Evolutionary conservation across 2,888 invertebrate genomes (phyloP), one percentile per base, ranked within the genome.

Genomic region (Dichetophora obliterata): DNA sequence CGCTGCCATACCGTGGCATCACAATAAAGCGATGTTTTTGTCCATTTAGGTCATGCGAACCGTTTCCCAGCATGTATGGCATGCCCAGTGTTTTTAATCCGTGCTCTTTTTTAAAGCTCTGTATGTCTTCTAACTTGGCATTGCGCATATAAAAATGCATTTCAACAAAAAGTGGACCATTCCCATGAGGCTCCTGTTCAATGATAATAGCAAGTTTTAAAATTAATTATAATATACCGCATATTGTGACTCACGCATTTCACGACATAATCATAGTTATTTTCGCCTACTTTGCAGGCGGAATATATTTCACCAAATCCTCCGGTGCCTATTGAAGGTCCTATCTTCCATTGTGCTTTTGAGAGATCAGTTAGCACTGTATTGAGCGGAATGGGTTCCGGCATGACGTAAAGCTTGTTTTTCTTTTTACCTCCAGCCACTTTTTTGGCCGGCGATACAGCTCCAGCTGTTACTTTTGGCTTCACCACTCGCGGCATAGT

Each of bases 261-360:
- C 1, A 95, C 90, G 19, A 95, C 95, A 85, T 91, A 94, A 5
- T 93, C 92, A 88, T 92, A 94, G 75, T 89, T 88, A 0, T 91
- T 90, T 48, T 91, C 90, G 9, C 91, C 91, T 27, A 90, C 89
- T 75, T 91, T 92, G 88, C 93, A 93, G 59, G 96, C 96, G 0
- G 94, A 92, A 88, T 98, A 98, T 83, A 98, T 97, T 88, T 96
- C 95, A 0, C 98, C 98, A 88, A 98, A 98, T 14, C 98, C 98
- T 0, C 98, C 98, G 76, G 93, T 91, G 0, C 98, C 98, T 78
- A 98, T 96, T 0, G 97, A 94, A 16, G 93, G 92, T 0, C 97
- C 97, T 77, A 98, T 91, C 81, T 92, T 92, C 98, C 98, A 98
- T 86, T 93, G 91, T 80, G 93, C 93, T 86, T 96, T 96, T 14